A percentile compares a stretch with the other conserved stretches of the same genome.
These are phyloP conservation scores for Syritta pipiens DNA, from an alignment of 2,888 invertebrate genomes.

Conservation along the genomic window DNA sequence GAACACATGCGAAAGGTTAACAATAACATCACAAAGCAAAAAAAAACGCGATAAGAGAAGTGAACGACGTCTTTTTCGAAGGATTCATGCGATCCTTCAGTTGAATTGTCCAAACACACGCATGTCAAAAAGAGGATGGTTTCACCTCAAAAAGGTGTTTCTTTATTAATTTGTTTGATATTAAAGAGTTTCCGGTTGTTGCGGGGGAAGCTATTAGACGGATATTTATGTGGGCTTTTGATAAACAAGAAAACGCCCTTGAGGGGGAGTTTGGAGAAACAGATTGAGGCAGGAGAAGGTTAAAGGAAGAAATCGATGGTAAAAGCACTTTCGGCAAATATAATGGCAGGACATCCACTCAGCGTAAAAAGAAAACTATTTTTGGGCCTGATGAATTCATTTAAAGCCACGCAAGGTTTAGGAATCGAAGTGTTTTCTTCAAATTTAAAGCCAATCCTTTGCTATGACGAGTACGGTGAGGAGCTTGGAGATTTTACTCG, in stretches of 20 bases:
- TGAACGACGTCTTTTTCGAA: background rate
- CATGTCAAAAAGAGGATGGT: slow-evolving; percentile 1
- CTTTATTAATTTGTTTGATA: slow-evolving; percentile 16
- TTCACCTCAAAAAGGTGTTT: slow-evolving; percentile 11
- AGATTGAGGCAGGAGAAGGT: too few relatives aligned
- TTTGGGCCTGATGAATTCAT: too few relatives aligned
- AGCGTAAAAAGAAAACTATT: too few relatives aligned
- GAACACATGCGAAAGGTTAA: slow-evolving; percentile 22
- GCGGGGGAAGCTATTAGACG: slow-evolving; percentile 2
- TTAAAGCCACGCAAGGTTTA: too few relatives aligned
- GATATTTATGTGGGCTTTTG: slow-evolving; percentile 13
- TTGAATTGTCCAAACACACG: slow-evolving; percentile 20
- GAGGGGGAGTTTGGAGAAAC: too few relatives aligned
- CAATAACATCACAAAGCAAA: background rate
- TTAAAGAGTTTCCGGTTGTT: slow-evolving; percentile 4
- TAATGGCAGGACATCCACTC: too few relatives aligned
- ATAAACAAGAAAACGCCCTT: background rate
- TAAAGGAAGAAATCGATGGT: too few relatives aligned
- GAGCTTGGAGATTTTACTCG: too few relatives aligned
- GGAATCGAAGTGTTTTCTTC: too few relatives aligned
- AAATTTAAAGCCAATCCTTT: too few relatives aligned
- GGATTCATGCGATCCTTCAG: slow-evolving; percentile 5
- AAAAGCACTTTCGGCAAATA: too few relatives aligned
- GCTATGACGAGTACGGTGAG: too few relatives aligned
- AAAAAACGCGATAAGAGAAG: background rate